Conservation (phyloP, 2,113 vertebrate genomes). For the Daboia siamensis region DNA sequence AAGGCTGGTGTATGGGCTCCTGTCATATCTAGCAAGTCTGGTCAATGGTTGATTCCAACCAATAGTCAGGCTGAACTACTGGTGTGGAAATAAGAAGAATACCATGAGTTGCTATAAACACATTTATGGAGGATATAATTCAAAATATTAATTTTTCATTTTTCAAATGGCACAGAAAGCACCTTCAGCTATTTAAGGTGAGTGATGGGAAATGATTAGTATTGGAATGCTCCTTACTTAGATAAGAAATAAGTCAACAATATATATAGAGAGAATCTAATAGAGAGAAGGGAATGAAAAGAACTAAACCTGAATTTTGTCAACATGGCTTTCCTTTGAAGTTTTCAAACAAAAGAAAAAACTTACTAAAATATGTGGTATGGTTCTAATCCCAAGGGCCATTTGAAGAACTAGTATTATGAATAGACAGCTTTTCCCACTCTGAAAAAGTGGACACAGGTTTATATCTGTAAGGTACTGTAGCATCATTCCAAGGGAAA, state of each 20-base stretch:
- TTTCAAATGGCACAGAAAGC: not conserved
- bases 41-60: not conserved
- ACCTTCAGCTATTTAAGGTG: conserved; percentile 35
- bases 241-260: conserved; percentile 18
- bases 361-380: not conserved
- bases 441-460: not conserved
- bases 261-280: not conserved
- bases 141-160: conserved; percentile 12
- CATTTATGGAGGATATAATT: not conserved
- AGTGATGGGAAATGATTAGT: not conserved
- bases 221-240: conserved; percentile 1
- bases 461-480: not conserved
- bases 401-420: not conserved
- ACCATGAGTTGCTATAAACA: conserved; percentile 1
- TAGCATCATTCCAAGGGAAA: not conserved
- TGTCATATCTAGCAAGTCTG: not conserved
- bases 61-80: not conserved
- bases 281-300: not conserved
- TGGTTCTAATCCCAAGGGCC: not conserved
- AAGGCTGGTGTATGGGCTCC: not conserved
- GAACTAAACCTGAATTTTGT: conserved; percentile 16
- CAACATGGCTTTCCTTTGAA: conserved; percentile 15
- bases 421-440: not conserved
- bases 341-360: conserved; percentile 1
- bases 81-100: conserved; percentile 6